A percentile compares a stretch with the other conserved stretches of the same genome.
Evolutionary conservation across 2,797 vertebrate genomes (phyloP).

Genomic region (Peromyscus eremicus): DNA sequence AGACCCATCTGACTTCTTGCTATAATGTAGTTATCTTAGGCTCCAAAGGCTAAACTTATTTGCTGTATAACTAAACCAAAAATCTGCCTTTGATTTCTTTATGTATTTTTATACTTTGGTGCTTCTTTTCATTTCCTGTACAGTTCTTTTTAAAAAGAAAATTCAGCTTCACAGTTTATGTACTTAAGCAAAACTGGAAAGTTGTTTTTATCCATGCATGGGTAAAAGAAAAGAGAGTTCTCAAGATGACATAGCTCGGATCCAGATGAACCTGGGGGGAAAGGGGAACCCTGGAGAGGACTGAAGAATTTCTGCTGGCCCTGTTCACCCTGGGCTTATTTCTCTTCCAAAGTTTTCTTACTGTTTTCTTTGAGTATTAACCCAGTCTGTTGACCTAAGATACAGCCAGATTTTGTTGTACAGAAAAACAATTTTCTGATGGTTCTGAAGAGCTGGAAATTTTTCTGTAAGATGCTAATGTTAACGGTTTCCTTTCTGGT

Average conservation of each 20-base stretch:
- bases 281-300: neutral
- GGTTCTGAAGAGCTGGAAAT: conserved; percentile 10
- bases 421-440: neutral
- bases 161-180: neutral
- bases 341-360: conserved; percentile 34
- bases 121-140: conserved; percentile 40
- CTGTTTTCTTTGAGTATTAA: conserved; percentile 39
- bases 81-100: conserved; percentile 68
- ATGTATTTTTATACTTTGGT: conserved; percentile 46
- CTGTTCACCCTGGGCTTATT: conserved; percentile 20
- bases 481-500: conserved; percentile 39
- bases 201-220: conserved; percentile 49
- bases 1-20: conserved; percentile 7
- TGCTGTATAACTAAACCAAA: conserved; percentile 50
- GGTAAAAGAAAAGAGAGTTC: conserved; percentile 23
- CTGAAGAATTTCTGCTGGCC: neutral
- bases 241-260: neutral
- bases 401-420: conserved; percentile 1
- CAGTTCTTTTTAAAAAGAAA: conserved; percentile 62
- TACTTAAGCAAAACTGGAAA: conserved; percentile 1
- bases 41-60: conserved; percentile 52
- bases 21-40: conserved; percentile 51
- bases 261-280: neutral
- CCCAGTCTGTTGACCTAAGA: conserved; percentile 7
- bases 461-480: conserved; percentile 39